Conservation (phyloP, 2,888 invertebrate species). For the Rhyacophila evoluta region DNA sequence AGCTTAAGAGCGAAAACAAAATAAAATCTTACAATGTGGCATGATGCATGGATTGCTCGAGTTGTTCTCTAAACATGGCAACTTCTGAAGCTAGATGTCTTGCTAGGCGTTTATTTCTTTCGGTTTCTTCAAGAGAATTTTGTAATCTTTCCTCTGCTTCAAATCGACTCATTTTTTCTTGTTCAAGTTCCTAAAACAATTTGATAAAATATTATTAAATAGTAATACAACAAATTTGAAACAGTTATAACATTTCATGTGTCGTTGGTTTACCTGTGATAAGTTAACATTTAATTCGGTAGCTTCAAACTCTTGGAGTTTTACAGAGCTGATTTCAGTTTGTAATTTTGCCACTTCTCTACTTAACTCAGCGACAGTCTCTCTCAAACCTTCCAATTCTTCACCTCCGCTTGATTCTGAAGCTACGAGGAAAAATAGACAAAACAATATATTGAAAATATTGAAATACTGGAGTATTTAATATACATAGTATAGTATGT, state of each 20-base stretch:
- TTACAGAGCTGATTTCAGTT: constrained; percentile 74
- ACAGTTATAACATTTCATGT: too few relatives aligned
- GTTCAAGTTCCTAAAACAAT: constrained; percentile 67
- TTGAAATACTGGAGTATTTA: too few relatives aligned
- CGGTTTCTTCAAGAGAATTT: constrained; percentile 68
- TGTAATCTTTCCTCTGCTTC: constrained; percentile 70
- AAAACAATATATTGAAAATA: too few relatives aligned
- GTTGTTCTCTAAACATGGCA: constrained; percentile 71
- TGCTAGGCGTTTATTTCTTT: constrained; percentile 75
- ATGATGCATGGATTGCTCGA: constrained; percentile 73
- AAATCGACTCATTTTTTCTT: constrained; percentile 64
- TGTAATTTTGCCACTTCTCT: constrained; percentile 75
- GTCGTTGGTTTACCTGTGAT: constrained; percentile 68
- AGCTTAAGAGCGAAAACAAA: too few relatives aligned
- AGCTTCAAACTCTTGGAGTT: constrained; percentile 78
- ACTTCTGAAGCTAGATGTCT: constrained; percentile 77
- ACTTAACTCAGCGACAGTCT: constrained; percentile 75
- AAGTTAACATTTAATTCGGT: constrained; percentile 73
- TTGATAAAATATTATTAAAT: neutral
- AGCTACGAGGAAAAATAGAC: constrained; percentile 52
- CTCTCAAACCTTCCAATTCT: constrained; percentile 77
- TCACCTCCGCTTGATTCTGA: constrained; percentile 70
- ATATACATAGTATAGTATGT: too few relatives aligned
- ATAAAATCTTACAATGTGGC: constrained; percentile 71
- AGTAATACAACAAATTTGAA: too few relatives aligned